Base-by-base conservation (phyloP, 35 echinoderm and acorn worm genomes). In the Lytechinus pictus region DNA sequence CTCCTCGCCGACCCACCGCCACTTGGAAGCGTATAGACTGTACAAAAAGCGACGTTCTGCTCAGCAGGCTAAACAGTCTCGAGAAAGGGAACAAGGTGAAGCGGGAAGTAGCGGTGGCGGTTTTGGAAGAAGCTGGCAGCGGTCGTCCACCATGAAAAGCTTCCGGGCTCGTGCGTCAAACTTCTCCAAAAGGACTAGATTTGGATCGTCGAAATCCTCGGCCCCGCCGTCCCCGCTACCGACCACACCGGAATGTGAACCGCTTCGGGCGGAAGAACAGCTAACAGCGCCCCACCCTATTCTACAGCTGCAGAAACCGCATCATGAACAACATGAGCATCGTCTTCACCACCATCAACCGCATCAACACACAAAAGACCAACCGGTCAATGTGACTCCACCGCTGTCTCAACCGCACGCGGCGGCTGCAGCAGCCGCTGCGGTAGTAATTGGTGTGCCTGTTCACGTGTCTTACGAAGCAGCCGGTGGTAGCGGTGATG, bases 401-500 rank as follows among this genome's bases (percentile, higher is more conserved):
- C 54, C 92, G n/a, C 92, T 54, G 92, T 27, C 53, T 54, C 92
- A 93, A 57, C 53, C 92, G 9, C 92, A 55, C 92, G 10, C 52
- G 14, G 54, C 91, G 13, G 53, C 54, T n/a, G 91, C 91, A 53
- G 33, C 53, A 24, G 91, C 92, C 55, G 92, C 92, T 9, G 92
- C 92, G 52, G 52, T 57, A 12, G 92, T 57, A 10, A 57, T 93
- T 19, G 92, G 53, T 93, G 92, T 93, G 52, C 92, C 92, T 54
- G 54, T 93, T 16, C 92, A 93, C 27, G 92, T 93, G 92, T 93
- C 92, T 54, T 93, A 93, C n/a, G 52, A 93, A 27, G 52, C 54
- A 9, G 92, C 92, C 52, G 88, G 88, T 90, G 66, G 66, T 79
- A 79, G 66, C 14, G 88, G 88, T 90, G 92, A 27, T 55, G 92